Conservation (phyloP, 1,140 invertebrate species). For the Ylistrum balloti region DNA sequence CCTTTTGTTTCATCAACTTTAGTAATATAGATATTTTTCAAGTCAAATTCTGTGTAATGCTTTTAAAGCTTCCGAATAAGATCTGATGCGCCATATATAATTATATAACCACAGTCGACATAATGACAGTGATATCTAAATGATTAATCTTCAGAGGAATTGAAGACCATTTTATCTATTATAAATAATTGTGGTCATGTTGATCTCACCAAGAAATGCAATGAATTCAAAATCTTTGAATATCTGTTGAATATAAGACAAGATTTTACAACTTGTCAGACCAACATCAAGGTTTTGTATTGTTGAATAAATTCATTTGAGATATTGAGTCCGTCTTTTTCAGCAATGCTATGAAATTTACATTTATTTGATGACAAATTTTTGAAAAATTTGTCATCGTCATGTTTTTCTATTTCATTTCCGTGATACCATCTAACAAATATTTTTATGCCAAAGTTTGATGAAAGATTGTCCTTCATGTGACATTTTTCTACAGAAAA, state of each 20-base stretch:
- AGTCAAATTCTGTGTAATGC: background rate
- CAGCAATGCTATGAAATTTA: background rate
- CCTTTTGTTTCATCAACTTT: too few species aligned
- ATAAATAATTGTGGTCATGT: background rate
- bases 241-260: background rate
- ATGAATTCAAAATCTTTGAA: background rate
- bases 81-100: background rate
- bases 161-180: background rate
- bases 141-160: background rate
- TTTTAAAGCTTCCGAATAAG: background rate
- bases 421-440: background rate
- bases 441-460: background rate
- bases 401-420: background rate
- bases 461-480: background rate
- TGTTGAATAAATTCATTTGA: constrained; percentile 36
- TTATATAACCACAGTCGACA: background rate
- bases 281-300: background rate
- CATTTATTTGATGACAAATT: background rate
- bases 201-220: background rate
- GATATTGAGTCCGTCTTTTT: background rate
- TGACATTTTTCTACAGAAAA: background rate
- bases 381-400: constrained; percentile 9
- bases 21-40: too few species aligned
- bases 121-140: background rate
- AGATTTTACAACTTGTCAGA: background rate